Evolutionary conservation across 2,797 vertebrate species (phyloP).

Genomic region (Tachyglossus aculeatus): DNA sequence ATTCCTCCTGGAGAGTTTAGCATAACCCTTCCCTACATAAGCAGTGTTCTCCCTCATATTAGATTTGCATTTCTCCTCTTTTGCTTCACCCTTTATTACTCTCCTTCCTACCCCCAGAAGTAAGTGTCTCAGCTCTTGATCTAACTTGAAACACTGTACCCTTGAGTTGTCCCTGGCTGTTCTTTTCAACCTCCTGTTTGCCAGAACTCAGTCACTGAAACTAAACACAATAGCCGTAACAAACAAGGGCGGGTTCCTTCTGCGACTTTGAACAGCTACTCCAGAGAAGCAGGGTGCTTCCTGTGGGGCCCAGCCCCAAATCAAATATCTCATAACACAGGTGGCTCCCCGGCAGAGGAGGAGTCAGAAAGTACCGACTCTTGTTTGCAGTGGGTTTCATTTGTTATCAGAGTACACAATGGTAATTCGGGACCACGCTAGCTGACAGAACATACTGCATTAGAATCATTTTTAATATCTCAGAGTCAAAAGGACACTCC

Average conservation of each 20-base stretch:
- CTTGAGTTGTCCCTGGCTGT: too few species aligned
- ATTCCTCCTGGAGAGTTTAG: too few species aligned
- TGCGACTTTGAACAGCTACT: neutral
- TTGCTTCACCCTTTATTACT: too few species aligned
- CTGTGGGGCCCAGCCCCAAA: neutral
- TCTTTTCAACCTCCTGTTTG: neutral
- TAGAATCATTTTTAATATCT: neutral
- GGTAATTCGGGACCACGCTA: neutral
- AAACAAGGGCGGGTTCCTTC: slow-evolving; percentile 26
- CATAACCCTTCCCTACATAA: too few species aligned
- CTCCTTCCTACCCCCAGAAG: too few species aligned
- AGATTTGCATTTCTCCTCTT: too few species aligned
- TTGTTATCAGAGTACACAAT: neutral
- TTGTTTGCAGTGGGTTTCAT: neutral
- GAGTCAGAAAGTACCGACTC: neutral
- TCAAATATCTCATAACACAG: neutral
- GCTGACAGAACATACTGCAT: neutral
- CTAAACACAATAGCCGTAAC: slow-evolving; percentile 1
- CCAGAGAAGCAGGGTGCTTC: slow-evolving; percentile 16
- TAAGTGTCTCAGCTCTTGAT: too few species aligned
- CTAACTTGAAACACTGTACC: too few species aligned
- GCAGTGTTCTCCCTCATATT: too few species aligned
- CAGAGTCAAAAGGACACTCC: neutral
- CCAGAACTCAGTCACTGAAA: neutral
- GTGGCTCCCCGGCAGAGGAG: neutral